Evolutionary conservation across 2,797 vertebrate species (phyloP).

Genomic region (Xiphorhynchus erythropygius): DNA sequence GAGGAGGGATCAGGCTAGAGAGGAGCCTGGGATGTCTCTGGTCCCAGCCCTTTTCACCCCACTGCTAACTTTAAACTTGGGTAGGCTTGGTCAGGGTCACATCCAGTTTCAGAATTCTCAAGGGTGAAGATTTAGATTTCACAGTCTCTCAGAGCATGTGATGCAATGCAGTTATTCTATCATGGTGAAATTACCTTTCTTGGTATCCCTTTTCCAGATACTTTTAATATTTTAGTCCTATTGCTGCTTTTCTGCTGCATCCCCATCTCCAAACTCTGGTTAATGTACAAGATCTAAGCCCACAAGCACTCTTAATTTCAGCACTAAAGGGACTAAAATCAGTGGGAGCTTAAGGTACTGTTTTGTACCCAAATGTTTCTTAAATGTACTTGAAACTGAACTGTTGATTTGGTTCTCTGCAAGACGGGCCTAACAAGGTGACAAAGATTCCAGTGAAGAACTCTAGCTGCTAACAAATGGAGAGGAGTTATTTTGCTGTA

Average conservation of each 20-base stretch:
- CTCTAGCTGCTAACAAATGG: neutral
- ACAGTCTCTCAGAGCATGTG: fast-evolving
- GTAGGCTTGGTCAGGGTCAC: neutral
- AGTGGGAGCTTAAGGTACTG: neutral
- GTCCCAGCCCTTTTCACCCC: neutral
- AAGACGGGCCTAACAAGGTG: neutral
- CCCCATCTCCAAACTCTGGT: neutral
- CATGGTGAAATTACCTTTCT: neutral
- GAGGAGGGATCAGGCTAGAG: neutral
- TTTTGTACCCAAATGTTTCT: neutral
- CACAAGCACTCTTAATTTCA: neutral
- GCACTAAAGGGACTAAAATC: neutral
- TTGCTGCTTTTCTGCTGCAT: neutral
- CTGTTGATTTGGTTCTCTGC: neutral
- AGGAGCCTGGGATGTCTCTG: neutral
- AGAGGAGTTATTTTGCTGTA: neutral
- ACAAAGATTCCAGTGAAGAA: neutral
- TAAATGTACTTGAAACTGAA: neutral
- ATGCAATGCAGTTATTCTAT: neutral
- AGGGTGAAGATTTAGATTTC: neutral
- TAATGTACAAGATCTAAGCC: neutral
- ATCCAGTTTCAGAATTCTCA: neutral
- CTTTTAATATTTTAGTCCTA: neutral
- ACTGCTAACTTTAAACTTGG: neutral
- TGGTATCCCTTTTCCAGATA: neutral